Conservation (phyloP, 2,888 invertebrate genomes). For the Pandemis cinnamomeana region DNA sequence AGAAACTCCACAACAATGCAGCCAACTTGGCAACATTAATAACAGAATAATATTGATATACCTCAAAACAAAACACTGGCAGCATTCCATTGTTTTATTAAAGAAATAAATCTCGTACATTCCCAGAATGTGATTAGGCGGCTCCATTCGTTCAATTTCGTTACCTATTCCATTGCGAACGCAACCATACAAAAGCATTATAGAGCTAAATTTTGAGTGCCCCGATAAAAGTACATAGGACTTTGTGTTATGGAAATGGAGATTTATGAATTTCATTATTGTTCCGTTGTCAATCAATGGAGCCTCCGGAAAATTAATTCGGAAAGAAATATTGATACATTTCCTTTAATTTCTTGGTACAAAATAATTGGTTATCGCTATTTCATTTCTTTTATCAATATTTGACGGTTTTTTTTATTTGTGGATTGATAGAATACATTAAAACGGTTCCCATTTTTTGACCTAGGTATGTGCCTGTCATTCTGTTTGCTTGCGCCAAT, state of each 20-base stretch:
- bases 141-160: constrained; percentile 1
- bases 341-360: background rate
- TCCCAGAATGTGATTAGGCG: constrained; percentile 15
- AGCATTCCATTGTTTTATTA: constrained; percentile 6
- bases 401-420: background rate
- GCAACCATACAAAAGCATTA: background rate
- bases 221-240: background rate
- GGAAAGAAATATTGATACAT: constrained; percentile 13
- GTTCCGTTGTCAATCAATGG: constrained; percentile 16
- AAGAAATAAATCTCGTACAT: constrained; percentile 10
- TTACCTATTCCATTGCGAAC: background rate
- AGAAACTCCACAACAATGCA: background rate
- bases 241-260: background rate
- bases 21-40: background rate
- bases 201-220: background rate
- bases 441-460: too few species aligned
- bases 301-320: constrained; percentile 2
- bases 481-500: too few species aligned
- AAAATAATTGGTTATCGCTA: constrained; percentile 8
- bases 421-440: background rate
- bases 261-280: constrained; percentile 20
- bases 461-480: too few species aligned
- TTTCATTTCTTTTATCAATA: background rate
- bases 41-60: background rate
- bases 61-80: background rate